Percentiles rank a stretch among this genome's conserved stretches.
phyloP scores from a whole-genome alignment of 2,113 vertebrate genomes.

The Chlamydotis undulata region DNA sequence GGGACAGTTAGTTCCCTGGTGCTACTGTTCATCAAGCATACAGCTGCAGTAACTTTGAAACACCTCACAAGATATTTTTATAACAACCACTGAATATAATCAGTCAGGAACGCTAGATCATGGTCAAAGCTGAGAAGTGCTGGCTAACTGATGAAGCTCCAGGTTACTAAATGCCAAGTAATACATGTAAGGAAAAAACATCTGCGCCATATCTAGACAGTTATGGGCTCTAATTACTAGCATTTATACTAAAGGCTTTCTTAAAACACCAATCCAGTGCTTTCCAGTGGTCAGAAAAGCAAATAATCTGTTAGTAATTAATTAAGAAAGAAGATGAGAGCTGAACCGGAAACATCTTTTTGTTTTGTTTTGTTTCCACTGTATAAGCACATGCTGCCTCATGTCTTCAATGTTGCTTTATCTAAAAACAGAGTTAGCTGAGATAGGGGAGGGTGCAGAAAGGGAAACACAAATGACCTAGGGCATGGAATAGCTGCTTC shows the following conservation, averaged over 20 bases:
- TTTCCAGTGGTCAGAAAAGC: neutral
- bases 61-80: neutral
- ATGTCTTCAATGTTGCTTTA: neutral
- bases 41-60: neutral
- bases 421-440: neutral
- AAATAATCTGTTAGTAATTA: neutral
- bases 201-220: neutral
- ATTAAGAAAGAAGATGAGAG: neutral
- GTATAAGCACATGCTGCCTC: neutral
- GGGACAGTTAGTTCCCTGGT: fast-evolving
- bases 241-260: neutral
- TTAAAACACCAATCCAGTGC: neutral
- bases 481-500: neutral
- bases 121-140: neutral
- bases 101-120: neutral
- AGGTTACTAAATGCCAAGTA: neutral
- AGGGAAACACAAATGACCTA: neutral
- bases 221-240: neutral
- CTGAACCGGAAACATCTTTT: neutral
- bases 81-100: neutral
- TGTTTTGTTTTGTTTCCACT: neutral
- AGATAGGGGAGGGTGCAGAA: neutral
- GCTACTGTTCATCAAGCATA: neutral
- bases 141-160: neutral
- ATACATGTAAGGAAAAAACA: fast-evolving